Evolutionary conservation across 30 jellyfish, hydroid and myxozoan species (phyloP), one percentile per base, ranked within the genome.

Genomic region (Turritopsis rubra): DNA sequence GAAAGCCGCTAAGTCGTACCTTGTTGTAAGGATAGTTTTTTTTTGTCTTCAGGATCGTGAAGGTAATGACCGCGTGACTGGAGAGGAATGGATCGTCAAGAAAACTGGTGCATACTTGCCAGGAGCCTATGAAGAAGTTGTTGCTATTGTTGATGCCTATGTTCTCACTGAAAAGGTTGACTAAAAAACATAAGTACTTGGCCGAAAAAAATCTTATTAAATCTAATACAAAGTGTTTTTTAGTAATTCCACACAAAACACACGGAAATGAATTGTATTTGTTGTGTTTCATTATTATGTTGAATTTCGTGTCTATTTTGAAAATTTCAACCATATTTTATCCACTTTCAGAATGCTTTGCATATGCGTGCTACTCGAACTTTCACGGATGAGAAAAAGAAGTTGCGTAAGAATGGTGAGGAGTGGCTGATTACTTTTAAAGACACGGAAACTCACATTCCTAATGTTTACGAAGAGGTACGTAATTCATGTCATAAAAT

Each of bases 21-120:
- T n/a, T n/a, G n/a, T n/a, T n/a, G n/a, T n/a, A n/a, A n/a, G n/a
- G n/a, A n/a, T n/a, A 41, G 60, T 3, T 3, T 41, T 5, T 41
- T 24, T 8, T 73, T 66, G 22, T 53, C 30, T 75, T 21, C 81
- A 93, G 99, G 99, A 89, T 66, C 96, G 99, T 60, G 97, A 93
- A 73, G 97, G 97, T 31, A 84, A 52, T 13, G 77, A 70, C 28
- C 88, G 99, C 13, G 96, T 93, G 1, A 89, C 99, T 81, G 99
- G 99, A n/a, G 99, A 93, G 72, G 99, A 93, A 75, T 93, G 99
- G 99, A 83, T 93, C 8, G 96, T 93, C 60, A 93, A 93, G 71
- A 85, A 89, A 83, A 82, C 85, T 79, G 99, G 99, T 8, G 99
- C 99, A 3, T 93, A 93, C 71, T 90, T 93, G 3, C 99, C 99